These are phyloP conservation scores for Drosophila repletoides DNA, from an alignment of 1,140 invertebrate genomes.

Conservation along the genomic window DNA sequence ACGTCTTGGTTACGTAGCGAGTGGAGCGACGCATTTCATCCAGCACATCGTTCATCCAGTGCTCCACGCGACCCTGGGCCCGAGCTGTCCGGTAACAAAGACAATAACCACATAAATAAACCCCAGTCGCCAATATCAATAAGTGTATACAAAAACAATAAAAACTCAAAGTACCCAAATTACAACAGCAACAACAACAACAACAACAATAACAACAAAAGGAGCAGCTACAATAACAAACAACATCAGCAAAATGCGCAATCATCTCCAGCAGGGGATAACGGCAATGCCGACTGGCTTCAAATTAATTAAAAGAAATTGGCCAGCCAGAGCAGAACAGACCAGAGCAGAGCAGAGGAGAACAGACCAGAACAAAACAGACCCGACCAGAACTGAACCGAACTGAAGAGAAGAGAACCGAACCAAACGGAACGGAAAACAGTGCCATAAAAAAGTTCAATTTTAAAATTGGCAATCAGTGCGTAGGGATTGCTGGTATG, in stretches of 20 bases:
- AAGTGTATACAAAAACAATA: conserved; percentile 78
- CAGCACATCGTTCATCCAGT: conserved; percentile 94
- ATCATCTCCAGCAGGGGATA: conserved; percentile 58
- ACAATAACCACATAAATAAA: conserved; percentile 80
- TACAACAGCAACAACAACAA: conserved; percentile 28
- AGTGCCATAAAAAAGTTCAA: conserved; percentile 79
- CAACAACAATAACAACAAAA: conserved; percentile 24
- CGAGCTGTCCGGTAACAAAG: conserved; percentile 73
- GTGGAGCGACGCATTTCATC: conserved; percentile 93
- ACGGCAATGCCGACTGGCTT: conserved; percentile 55
- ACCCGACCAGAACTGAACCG: conserved; percentile 13
- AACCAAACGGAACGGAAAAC: conserved; percentile 40
- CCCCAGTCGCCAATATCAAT: conserved; percentile 79
- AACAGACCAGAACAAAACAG: background rate
- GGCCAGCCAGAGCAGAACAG: conserved; percentile 37
- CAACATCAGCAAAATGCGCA: conserved; percentile 50
- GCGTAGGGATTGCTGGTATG: conserved; percentile 44
- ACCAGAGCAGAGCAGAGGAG: background rate
- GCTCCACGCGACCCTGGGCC: conserved; percentile 90
- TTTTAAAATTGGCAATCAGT: conserved; percentile 81
- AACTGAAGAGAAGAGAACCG: conserved; percentile 22
- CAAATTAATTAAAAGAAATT: conserved; percentile 81
- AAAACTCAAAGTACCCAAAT: conserved; percentile 56
- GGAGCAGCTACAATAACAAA: conserved; percentile 24
- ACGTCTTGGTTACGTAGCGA: conserved; percentile 93